Evolutionary conservation across 2,797 vertebrate genomes (phyloP).

Genomic region (Hoplostethus atlanticus): DNA sequence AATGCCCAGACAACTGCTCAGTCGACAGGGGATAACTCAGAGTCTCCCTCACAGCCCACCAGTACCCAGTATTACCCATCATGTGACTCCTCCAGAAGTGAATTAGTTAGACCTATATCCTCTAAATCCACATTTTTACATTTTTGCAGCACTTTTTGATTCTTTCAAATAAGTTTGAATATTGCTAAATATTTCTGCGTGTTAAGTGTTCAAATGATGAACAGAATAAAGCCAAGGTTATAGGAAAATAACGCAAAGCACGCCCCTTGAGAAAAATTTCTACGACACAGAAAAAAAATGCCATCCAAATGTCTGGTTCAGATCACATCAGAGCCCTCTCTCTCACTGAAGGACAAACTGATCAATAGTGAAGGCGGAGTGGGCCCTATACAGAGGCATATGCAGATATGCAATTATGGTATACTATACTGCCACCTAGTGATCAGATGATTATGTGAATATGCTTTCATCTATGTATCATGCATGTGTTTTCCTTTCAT

Average conservation of each 20-base stretch:
- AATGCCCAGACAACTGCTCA: not conserved
- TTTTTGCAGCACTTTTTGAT: not conserved
- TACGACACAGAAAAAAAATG: not conserved
- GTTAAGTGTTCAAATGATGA: not conserved
- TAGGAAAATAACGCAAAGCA: not conserved
- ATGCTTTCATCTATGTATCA: not conserved
- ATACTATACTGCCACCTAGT: conserved; percentile 92
- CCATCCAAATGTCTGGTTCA: conserved; percentile 36
- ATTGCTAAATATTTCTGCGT: not conserved
- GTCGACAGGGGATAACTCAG: not conserved
- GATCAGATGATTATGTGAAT: conserved; percentile 65
- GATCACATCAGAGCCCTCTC: conserved; percentile 33
- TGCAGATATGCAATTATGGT: conserved; percentile 80
- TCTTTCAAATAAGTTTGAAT: not conserved
- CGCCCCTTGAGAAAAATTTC: too few relatives aligned
- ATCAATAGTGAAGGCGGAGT: conserved; percentile 35
- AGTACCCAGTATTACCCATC: not conserved
- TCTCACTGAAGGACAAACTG: conserved; percentile 56
- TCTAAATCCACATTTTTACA: too few relatives aligned
- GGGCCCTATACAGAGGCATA: conserved; percentile 51
- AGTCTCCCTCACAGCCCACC: conserved; percentile 2
- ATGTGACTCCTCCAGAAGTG: not conserved
- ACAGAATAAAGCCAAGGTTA: not conserved
- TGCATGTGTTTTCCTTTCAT: conserved; percentile 32
- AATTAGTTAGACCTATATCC: not conserved